Percentiles rank a stretch among this genome's conserved stretches.
Conservation (phyloP, 2,888 invertebrate species). For the Oscheius sp. region DNA sequence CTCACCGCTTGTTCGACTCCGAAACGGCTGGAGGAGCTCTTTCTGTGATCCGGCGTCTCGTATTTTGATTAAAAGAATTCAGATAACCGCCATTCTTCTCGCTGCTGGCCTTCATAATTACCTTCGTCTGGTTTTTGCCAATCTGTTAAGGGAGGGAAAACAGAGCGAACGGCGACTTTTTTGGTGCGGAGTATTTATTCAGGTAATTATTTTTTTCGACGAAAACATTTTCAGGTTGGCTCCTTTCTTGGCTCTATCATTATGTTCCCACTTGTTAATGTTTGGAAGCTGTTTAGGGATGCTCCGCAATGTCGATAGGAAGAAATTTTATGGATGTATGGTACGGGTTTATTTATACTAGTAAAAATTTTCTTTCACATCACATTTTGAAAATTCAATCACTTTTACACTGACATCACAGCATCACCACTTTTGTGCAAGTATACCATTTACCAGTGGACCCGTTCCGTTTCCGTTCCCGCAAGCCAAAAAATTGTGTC, state of each 20-base stretch:
- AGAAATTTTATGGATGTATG: too few species aligned
- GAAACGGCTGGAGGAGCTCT: conserved; percentile 38
- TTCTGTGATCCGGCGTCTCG: conserved; percentile 25
- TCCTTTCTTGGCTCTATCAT: conserved; percentile 72
- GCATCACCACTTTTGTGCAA: too few species aligned
- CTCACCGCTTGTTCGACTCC: conserved; percentile 70
- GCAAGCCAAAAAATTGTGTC: too few species aligned
- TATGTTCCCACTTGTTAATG: conserved; percentile 72
- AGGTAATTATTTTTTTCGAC: conserved; percentile 64
- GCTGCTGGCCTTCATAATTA: conserved; percentile 71
- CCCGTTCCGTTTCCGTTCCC: too few species aligned
- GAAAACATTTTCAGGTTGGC: conserved; percentile 64
- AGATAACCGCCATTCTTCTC: conserved; percentile 45
- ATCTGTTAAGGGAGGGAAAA: conserved; percentile 57
- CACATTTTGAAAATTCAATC: too few species aligned
- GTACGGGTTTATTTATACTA: too few species aligned
- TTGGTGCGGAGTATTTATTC: conserved; percentile 73
- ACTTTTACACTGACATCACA: too few species aligned
- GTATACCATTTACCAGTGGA: too few species aligned
- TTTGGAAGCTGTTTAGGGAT: conserved; percentile 68
- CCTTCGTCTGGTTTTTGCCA: conserved; percentile 65
- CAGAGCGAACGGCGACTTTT: conserved; percentile 68
- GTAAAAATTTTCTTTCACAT: too few species aligned
- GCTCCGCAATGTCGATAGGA: conserved; percentile 51
- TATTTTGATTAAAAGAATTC: background rate